These are phyloP conservation scores for Pipistrellus kuhlii DNA, from an alignment of 2,797 vertebrate genomes.

Conservation along the genomic window DNA sequence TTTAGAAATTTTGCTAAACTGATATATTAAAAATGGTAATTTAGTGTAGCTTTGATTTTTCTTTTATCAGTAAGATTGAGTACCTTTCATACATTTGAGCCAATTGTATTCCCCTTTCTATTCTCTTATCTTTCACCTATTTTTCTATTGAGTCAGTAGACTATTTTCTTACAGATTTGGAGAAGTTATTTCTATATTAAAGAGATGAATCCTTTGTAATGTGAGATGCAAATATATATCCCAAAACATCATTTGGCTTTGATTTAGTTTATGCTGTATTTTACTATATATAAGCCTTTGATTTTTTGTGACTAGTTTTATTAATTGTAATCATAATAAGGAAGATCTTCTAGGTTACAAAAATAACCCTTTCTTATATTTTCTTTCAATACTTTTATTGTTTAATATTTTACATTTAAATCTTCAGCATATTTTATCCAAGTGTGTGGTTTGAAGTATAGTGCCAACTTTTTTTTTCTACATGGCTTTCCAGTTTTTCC, in stretches of 20 bases:
- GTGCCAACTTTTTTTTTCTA: neutral
- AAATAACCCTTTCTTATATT: neutral
- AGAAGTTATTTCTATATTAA: conserved; percentile 14
- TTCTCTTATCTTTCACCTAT: neutral
- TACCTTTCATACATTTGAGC: conserved; percentile 8
- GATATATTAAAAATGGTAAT: neutral
- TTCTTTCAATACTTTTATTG: neutral
- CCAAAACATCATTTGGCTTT: neutral
- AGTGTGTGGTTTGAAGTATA: neutral
- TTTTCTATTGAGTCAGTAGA: neutral
- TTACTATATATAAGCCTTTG: neutral
- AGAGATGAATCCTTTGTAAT: conserved; percentile 26
- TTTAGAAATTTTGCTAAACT: neutral
- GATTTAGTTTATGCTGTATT: neutral
- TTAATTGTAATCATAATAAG: conserved; percentile 23
- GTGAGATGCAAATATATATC: neutral
- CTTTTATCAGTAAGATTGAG: neutral
- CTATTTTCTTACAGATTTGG: neutral
- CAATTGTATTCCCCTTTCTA: neutral
- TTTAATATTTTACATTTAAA: conserved; percentile 42
- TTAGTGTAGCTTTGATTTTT: conserved; percentile 10
- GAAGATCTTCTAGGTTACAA: neutral
- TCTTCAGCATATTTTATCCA: conserved; percentile 29
- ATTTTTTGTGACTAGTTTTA: conserved; percentile 19
- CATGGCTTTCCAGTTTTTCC: neutral